Evolutionary conservation across 2,888 invertebrate genomes (phyloP).

Genomic region (Scotopteryx bipunctaria): DNA sequence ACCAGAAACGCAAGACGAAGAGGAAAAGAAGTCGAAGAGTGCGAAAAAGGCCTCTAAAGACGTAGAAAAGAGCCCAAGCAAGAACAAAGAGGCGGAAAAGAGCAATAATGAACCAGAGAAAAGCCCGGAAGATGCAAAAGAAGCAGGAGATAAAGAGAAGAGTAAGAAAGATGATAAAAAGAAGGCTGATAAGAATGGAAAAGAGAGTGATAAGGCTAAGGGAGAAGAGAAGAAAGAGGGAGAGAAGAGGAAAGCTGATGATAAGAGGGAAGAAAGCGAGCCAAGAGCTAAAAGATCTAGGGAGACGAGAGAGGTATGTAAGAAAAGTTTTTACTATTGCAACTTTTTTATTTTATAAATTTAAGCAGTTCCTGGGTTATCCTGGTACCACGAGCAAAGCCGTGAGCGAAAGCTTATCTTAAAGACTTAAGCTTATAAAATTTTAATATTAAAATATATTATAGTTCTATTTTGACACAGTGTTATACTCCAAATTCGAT

Average conservation of each 20-base stretch:
- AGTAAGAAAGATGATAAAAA: constrained; percentile 10
- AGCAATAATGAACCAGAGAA: constrained; percentile 27
- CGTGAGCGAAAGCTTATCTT: no score
- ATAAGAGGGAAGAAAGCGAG: constrained; percentile 47
- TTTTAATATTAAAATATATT: no score
- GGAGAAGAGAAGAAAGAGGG: constrained; percentile 33
- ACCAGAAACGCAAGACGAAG: no score
- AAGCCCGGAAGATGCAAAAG: constrained; percentile 19
- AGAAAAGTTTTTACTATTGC: no score
- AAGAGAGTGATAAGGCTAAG: constrained; percentile 10
- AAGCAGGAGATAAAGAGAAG: not conserved
- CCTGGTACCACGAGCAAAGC: no score
- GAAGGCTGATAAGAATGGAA: constrained; percentile 9
- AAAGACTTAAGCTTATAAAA: no score
- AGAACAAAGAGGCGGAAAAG: constrained; percentile 16
- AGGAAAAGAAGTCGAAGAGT: not conserved
- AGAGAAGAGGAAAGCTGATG: constrained; percentile 36
- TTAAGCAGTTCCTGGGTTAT: no score
- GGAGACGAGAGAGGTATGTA: constrained; percentile 65
- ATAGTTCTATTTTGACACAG: no score
- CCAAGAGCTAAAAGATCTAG: constrained; percentile 68
- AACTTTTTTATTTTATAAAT: no score
- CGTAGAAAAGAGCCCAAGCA: constrained; percentile 5
- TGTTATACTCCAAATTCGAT: no score
- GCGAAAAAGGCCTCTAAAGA: constrained; percentile 9